These are phyloP conservation scores for Dasypolia templi DNA, from an alignment of 2,888 invertebrate species.

Conservation along the genomic window DNA sequence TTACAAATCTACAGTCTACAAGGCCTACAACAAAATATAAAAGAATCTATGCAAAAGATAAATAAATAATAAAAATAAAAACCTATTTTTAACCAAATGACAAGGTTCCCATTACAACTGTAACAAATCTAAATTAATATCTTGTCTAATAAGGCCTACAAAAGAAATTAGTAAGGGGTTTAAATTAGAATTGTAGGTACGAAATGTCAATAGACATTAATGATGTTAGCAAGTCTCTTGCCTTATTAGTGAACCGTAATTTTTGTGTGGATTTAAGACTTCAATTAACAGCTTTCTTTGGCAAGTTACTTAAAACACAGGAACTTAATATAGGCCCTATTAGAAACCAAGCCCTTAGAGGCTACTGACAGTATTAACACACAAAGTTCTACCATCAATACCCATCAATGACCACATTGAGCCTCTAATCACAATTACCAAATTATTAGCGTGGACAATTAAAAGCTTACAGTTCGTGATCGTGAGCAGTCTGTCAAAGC, in stretches of 20 bases:
- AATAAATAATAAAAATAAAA: no score
- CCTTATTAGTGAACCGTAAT: neutral
- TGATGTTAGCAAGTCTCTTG: neutral
- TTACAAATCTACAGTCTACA: no score
- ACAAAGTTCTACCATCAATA: neutral
- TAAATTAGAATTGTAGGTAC: no score
- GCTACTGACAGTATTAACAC: neutral
- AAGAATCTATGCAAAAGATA: no score
- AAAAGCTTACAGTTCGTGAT: conserved; percentile 61
- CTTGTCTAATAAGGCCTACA: no score
- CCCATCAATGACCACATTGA: conserved; percentile 2
- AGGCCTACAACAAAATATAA: no score
- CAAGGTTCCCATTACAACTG: no score
- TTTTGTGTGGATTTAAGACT: neutral
- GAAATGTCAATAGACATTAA: no score
- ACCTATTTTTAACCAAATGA: no score
- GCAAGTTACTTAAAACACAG: neutral
- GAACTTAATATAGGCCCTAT: neutral
- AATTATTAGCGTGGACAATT: conserved; percentile 56
- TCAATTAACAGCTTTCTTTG: neutral
- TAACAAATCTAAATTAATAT: no score
- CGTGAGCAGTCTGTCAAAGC: conserved; percentile 32
- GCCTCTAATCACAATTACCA: conserved; percentile 20
- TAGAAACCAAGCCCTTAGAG: neutral
- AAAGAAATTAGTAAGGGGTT: no score